A percentile compares a stretch with the other conserved stretches of the same genome.
Conservation (phyloP, 35 echinoderm and acorn worm genomes). For the Patiria miniata region DNA sequence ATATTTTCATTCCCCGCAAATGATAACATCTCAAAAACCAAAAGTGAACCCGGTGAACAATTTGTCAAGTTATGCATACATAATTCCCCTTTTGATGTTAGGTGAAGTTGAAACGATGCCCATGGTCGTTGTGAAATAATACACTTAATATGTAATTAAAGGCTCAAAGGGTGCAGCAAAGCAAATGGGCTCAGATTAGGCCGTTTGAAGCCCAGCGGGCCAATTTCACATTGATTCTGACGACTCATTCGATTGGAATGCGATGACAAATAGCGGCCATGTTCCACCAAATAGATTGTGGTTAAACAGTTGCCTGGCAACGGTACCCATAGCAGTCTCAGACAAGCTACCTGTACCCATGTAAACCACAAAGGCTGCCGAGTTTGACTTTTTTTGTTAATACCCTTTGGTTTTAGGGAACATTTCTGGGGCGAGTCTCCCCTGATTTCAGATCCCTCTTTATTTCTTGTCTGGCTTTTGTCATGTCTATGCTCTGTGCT, state of each 20-base stretch:
- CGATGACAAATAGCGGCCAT: conserved; percentile 9
- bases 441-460: no score
- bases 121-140: conserved; percentile 8
- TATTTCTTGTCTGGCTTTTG: no score
- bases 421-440: no score
- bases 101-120: not conserved
- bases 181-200: no score
- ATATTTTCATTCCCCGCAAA: conserved; percentile 6
- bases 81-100: not conserved
- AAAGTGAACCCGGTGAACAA: not conserved
- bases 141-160: not conserved
- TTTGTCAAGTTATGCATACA: not conserved
- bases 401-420: no score
- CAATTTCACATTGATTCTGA: not conserved
- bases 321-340: no score
- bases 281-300: not conserved
- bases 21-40: not conserved
- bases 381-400: no score
- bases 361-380: no score
- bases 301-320: not conserved
- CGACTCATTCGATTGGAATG: conserved; percentile 17
- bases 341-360: no score
- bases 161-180: no score
- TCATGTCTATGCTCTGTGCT: no score
- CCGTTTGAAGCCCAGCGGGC: no score